These are phyloP conservation scores for Helicorthomorpha holstii DNA, from an alignment of 1,140 invertebrate genomes.

Conservation along the genomic window DNA sequence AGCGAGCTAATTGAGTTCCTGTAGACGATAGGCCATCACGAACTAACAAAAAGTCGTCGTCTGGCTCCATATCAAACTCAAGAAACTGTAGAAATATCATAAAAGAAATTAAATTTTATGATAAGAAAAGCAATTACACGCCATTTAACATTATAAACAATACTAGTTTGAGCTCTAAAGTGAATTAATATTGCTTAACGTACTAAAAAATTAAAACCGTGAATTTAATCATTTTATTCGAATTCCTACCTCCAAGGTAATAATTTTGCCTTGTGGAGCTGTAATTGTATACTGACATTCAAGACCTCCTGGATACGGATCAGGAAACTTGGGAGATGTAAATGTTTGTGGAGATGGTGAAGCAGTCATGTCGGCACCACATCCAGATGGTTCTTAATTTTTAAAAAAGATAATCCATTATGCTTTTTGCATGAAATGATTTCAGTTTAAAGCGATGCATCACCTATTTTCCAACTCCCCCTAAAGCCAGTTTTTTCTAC, in stretches of 20 bases:
- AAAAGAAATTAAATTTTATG: no score
- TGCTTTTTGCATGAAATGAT: not conserved
- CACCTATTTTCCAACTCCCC: conserved; percentile 34
- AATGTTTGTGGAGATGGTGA: conserved; percentile 64
- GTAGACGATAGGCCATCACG: conserved; percentile 76
- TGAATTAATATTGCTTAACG: not conserved
- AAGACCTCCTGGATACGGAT: conserved; percentile 77
- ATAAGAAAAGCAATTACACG: no score
- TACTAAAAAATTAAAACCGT: conserved; percentile 1
- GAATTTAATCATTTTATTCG: no score
- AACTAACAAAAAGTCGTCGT: conserved; percentile 70
- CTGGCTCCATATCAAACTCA: conserved; percentile 69
- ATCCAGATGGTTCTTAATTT: conserved; percentile 73
- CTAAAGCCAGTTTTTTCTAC: conserved; percentile 83
- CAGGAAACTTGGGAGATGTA: conserved; percentile 77
- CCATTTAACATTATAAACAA: no score
- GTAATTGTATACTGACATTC: conserved; percentile 86
- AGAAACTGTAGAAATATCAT: conserved; percentile 48
- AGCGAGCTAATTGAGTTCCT: conserved; percentile 56
- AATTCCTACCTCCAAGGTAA: conserved; percentile 63
- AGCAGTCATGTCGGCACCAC: conserved; percentile 63
- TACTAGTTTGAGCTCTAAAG: no score
- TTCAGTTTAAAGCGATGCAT: no score
- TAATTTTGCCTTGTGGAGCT: conserved; percentile 68
- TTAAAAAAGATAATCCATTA: no score